Base-by-base conservation (phyloP, 2,888 invertebrate genomes). In the Drosophila percnosoma region DNA sequence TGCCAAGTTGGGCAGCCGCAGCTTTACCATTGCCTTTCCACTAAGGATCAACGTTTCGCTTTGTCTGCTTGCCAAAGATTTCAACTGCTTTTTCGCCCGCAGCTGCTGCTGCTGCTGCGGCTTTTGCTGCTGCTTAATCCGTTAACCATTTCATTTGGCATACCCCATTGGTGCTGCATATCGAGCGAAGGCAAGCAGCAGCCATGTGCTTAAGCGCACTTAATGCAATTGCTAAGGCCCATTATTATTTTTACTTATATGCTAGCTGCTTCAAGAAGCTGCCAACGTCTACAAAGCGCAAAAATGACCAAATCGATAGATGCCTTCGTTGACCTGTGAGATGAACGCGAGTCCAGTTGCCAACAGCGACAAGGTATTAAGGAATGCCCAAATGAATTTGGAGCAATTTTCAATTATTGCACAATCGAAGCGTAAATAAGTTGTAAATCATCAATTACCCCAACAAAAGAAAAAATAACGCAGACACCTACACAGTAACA, bases 391-490 rank as follows among this genome's bases (percentile, higher is more conserved):
- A 85, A 87, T 85, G 85, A 86, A 86, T 88, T 86, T 78, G 70
- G 85, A 83, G 77, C 83, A 85, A 81, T 85, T 90, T 90, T 90
- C 90, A 90, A 90, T 90, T 90, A 90, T 87, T 87, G 83, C 87
- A 82, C 89, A 89, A 90, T 82, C 83, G 87, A 88, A 90, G 90
- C 90, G 90, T 87, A 88, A 90, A 90, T 87, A 87, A 90, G 90
- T 90, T 89, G 91, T 89, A 89, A 89, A 90, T 90, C 91, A 90
- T 90, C 90, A 90, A 90, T 90, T 90, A 90, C 80, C 79, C 70
- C 24, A 24, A 24, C 45, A 24, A 45, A 45, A 45, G 45, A 15
- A 45, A 24, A 45, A 27, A 24, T 15, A 36, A 80, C 83, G 65
- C 71, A 75, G 60, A 73, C 68, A 80, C 67, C 75, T 69, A 64